These are phyloP conservation scores for Hyles lineata DNA, from an alignment of 2,888 invertebrate species.

Conservation along the genomic window DNA sequence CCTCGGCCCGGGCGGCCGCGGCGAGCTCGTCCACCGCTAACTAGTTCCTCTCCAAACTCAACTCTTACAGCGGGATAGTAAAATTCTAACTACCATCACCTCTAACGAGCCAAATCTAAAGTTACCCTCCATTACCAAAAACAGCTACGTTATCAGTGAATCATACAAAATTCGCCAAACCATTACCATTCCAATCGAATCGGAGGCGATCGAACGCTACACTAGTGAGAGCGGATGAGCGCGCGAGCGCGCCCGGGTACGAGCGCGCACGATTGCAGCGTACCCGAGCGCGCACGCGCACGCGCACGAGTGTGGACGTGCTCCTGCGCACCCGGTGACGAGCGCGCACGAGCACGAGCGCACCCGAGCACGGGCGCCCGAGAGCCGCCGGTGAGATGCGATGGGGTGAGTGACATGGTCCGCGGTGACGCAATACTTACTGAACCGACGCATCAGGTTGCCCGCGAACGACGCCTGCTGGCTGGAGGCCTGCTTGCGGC, in stretches of 20 bases:
- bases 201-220: constrained; percentile 68
- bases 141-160: constrained; percentile 66
- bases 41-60: constrained; percentile 2
- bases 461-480: constrained; percentile 87
- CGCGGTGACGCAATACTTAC: constrained; percentile 87
- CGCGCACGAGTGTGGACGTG: constrained; percentile 45
- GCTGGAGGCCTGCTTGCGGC: constrained; percentile 80
- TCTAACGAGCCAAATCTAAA: constrained; percentile 68
- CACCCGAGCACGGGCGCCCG: constrained; percentile 47
- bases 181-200: constrained; percentile 77
- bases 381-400: constrained; percentile 56
- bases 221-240: constrained; percentile 64
- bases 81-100: constrained; percentile 75
- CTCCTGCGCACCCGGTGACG: not conserved
- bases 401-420: constrained; percentile 39
- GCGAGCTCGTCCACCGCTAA: constrained; percentile 36
- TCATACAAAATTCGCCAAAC: constrained; percentile 68
- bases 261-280: constrained; percentile 44
- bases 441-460: constrained; percentile 93
- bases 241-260: constrained; percentile 55
- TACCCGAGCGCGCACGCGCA: constrained; percentile 57
- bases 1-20: constrained; percentile 31
- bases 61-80: constrained; percentile 5
- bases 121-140: constrained; percentile 50
- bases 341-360: constrained; percentile 58